phyloP scores from a whole-genome alignment of 1,140 invertebrate species.

The Anoplophora glabripennis region DNA sequence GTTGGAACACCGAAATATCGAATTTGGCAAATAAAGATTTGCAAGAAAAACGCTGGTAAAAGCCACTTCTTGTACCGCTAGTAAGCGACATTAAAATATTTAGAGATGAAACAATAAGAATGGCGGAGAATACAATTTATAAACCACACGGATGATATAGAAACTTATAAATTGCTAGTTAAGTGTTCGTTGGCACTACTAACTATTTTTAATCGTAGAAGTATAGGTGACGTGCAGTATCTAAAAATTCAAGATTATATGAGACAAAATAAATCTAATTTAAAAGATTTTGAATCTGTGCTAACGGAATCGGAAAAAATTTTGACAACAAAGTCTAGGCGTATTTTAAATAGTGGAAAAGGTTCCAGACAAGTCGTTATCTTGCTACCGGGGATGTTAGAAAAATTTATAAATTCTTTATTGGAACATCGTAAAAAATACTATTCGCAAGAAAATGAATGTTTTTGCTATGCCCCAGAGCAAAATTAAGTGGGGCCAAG shows the following conservation, averaged over 20 bases:
- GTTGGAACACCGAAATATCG: slow-evolving; percentile 29
- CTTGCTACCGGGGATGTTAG: no score
- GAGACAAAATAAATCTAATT: slow-evolving; percentile 17
- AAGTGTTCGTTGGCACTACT: slow-evolving; percentile 22
- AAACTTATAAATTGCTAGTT: slow-evolving; percentile 13
- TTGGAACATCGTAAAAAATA: no score
- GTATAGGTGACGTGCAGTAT: slow-evolving; percentile 34
- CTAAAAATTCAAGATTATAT: slow-evolving; percentile 29
- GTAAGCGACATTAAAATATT: slow-evolving; percentile 24
- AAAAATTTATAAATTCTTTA: no score
- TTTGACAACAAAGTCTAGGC: slow-evolving; percentile 26
- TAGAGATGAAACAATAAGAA: not conserved
- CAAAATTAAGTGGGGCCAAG: no score
- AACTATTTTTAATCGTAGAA: slow-evolving; percentile 31
- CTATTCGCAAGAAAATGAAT: no score
- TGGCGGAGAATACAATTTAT: slow-evolving; percentile 2
- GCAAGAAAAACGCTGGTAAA: slow-evolving; percentile 29
- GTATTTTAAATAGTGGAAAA: no score
- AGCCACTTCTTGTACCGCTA: slow-evolving; percentile 28
- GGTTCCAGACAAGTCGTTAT: not conserved
- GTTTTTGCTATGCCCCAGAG: no score
- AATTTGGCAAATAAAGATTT: slow-evolving; percentile 31
- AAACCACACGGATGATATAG: not conserved
- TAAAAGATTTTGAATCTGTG: slow-evolving; percentile 32
- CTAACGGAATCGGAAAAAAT: slow-evolving; percentile 28